Evolutionary conservation across 2,888 invertebrate genomes (phyloP), one percentile per base, ranked within the genome.

Genomic region (Microctonus hyperodae): DNA sequence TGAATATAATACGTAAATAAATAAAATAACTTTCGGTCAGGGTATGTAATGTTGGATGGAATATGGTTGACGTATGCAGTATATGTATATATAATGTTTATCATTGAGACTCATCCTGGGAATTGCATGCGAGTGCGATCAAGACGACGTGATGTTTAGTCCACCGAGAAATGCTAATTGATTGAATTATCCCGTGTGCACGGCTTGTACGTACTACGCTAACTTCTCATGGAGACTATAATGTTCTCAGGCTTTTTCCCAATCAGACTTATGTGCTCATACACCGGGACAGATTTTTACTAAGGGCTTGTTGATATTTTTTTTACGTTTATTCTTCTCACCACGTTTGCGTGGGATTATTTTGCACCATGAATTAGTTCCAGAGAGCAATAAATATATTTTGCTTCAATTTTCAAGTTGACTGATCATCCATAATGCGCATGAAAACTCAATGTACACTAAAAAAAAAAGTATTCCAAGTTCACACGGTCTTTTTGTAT

Each of bases 101-200:
- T 69, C 68, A 56, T 62, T 48, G n/a, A 56, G 22, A 51, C 16
- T 58, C 65, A 69, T 65, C 68, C 65, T 69, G 68, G 65, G 65
- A 69, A 69, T 65, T 51, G 58, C 58, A 48, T 55, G 58, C 61
- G 55, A 65, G 51, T 50, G 68, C 64, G 69, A 70, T 72, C 60
- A 68, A 72, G 74, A 70, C 69, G 61, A 59, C 66, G 65, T 67
- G 69, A 71, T 75, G 73, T 70, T 66, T 70, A 72, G 74, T 72
- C 65, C 69, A 70, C 69, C 68, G 74, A 72, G 74, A 76, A 76
- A 78, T 77, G 76, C 76, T 78, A 77, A 78, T 78, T 76, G 73
- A 78, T 78, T 71, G 72, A 73, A 76, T 79, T 76, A 78, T 70
- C 71, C 72, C 74, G 76, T n/a, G 20, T 72, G 73, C 75, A 70